Evolutionary conservation across 2,888 invertebrate species (phyloP), one percentile per base, ranked within the genome.

Genomic region (Agriotes lineatus): DNA sequence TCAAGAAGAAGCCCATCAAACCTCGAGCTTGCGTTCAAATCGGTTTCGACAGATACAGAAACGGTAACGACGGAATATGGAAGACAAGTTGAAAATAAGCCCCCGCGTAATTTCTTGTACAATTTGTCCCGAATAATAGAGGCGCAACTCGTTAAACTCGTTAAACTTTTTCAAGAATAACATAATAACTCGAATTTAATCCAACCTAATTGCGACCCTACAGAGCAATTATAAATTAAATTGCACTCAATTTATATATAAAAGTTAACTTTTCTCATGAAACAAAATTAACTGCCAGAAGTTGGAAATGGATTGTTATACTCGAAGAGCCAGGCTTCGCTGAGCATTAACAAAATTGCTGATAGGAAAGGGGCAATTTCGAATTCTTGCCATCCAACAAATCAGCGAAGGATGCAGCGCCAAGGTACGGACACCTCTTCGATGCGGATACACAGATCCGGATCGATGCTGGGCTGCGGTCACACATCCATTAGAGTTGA

Each of bases 401-500:
- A 56, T 56, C 22, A 10, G 56, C 22, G 33, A 7, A 56, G 33
- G 10, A 56, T 42, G 4, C 19, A 63, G 16, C 42, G 54, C 30
- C 39, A 44, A 42, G 54, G 44, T 54, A 63, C 44, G 52, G 39
- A 63, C 54, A 63, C 54, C 56, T 56, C 25, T 63, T 42, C 42
- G 44, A 60, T 60, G 59, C 54, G 59, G 56, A 68, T 64, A 67
- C n/a, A n/a, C 39, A 60, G 60, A 66, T 62, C 50, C 71, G 69
- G 74, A 79, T 79, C 78, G 77, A 79, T 78, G 73, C 48, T 57
- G 62, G 72, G 74, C 69, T 78, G 79, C 76, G 80, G 79, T 78
- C 74, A 71, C 71, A 76, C 75, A 75, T 78, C 78, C 78, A 79
- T 80, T 79, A 80, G 62, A 62, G 76, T 65, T 77, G 78, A 78